phyloP scores from a whole-genome alignment of 2,113 vertebrate genomes.

The Peucedramus taeniatus region DNA sequence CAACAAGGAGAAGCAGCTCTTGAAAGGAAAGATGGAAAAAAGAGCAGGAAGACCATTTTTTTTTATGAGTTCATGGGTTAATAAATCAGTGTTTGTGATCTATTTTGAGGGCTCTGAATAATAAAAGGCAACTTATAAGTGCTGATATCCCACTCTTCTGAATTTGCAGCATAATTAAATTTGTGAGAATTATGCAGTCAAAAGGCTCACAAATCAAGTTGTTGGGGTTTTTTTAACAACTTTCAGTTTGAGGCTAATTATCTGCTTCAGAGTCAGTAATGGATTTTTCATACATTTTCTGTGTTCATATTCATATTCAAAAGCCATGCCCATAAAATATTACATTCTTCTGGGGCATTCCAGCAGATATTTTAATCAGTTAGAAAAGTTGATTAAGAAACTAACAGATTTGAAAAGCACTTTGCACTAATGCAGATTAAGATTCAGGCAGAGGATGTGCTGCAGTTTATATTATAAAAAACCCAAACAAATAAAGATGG shows the following conservation, averaged over 20 bases:
- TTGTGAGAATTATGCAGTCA: background rate
- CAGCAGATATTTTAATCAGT: background rate
- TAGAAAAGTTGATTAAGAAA: background rate
- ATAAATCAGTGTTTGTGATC: background rate
- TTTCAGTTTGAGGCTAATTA: background rate
- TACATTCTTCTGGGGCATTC: background rate
- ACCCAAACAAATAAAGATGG: background rate
- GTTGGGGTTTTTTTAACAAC: background rate
- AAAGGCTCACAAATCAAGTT: conserved; percentile 3
- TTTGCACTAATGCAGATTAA: background rate
- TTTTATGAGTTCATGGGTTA: background rate
- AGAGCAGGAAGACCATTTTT: background rate
- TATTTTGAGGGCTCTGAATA: background rate
- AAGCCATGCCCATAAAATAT: background rate
- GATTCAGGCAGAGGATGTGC: background rate
- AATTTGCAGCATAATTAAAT: background rate
- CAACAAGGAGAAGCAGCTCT: background rate
- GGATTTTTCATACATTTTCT: background rate
- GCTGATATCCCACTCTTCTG: background rate
- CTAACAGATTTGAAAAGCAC: background rate
- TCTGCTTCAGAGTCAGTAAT: background rate
- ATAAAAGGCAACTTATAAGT: background rate
- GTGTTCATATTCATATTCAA: background rate
- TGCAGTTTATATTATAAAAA: background rate
- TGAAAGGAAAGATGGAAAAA: background rate